A percentile compares a stretch with the other conserved stretches of the same genome.
Evolutionary conservation across 2,797 vertebrate species (phyloP).

Genomic region (Acanthurus lineatus): DNA sequence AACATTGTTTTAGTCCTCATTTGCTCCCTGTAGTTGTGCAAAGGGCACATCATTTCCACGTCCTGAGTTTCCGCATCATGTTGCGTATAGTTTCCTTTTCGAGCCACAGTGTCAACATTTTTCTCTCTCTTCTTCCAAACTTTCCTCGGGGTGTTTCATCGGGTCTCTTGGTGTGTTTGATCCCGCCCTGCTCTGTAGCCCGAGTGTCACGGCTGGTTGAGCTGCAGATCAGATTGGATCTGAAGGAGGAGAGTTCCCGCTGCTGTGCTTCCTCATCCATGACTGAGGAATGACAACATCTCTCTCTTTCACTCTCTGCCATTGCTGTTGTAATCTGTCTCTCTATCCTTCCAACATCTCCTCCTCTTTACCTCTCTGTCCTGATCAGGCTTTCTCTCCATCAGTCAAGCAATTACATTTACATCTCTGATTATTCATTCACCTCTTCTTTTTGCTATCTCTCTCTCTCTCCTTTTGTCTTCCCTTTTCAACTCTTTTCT

Average conservation of each 20-base stretch:
- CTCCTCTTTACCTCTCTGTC: constrained; percentile 10
- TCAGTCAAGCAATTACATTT: neutral
- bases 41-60: neutral
- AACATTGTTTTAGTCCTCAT: neutral
- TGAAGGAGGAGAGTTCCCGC: constrained; percentile 46
- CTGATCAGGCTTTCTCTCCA: constrained; percentile 1
- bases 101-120: neutral
- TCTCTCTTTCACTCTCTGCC: constrained; percentile 32
- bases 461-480: neutral
- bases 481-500: neutral
- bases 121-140: neutral
- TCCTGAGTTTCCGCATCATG: constrained; percentile 1
- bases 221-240: constrained; percentile 55
- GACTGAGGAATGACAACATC: constrained; percentile 56
- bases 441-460: neutral
- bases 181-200: constrained; percentile 14
- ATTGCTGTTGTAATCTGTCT: constrained; percentile 9
- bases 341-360: constrained; percentile 5
- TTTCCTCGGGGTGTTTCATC: constrained; percentile 10
- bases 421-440: constrained; percentile 19
- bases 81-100: no score
- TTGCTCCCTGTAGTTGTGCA: neutral
- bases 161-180: constrained; percentile 16
- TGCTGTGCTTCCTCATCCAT: constrained; percentile 52
- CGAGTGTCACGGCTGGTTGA: constrained; percentile 44